Evolutionary conservation across 2,797 vertebrate genomes (phyloP), one percentile per base, ranked within the genome.

Genomic region (Lacerta bilineata): DNA sequence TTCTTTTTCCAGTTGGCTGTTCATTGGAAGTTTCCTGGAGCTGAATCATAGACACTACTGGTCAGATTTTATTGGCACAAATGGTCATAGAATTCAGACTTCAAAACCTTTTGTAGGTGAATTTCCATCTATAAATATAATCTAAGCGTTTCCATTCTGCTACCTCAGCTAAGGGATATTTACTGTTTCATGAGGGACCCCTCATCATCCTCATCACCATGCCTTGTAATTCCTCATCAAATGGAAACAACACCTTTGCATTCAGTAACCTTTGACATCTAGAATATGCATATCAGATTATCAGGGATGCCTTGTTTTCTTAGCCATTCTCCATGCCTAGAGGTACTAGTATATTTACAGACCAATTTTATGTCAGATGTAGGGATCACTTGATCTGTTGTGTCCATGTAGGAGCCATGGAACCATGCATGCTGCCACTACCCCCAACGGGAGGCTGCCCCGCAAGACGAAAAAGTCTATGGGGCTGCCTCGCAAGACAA

Each of bases 91-190:
- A 9, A 68, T 88, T 36, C 64, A 76, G 61, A 41, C 33, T 80
- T 55, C 23, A 68, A 39, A 36, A 71, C 71, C 10, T 41, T 59
- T 3, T 88, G 61, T 76, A 55, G 33, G 43, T n/a, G 9, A 78
- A 55, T 78, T 83, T 88, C 81, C 43, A 59, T 50, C 46, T 50
- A 25, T 83, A 88, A 83, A 76, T 46, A 87, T 46, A 64, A 87
- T 75, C 83, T 41, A 83, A 36, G 43, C 69, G 18, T 15, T 46
- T 68, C 39, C 78, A 33, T 25, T 10, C 81, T 83, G 61, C 27
- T 39, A 55, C 41, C 69, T 15, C 64, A 69, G 74, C 61, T n/a
- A 27, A 78, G 18, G n/a, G 66, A 59, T 18, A 87, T 80, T 80
- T 71, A 79, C 7, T 33, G 13, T 77, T 83, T 43, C 27, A 77